Evolutionary conservation across 2,797 vertebrate genomes (phyloP).

Genomic region (Rhincodon typus): DNA sequence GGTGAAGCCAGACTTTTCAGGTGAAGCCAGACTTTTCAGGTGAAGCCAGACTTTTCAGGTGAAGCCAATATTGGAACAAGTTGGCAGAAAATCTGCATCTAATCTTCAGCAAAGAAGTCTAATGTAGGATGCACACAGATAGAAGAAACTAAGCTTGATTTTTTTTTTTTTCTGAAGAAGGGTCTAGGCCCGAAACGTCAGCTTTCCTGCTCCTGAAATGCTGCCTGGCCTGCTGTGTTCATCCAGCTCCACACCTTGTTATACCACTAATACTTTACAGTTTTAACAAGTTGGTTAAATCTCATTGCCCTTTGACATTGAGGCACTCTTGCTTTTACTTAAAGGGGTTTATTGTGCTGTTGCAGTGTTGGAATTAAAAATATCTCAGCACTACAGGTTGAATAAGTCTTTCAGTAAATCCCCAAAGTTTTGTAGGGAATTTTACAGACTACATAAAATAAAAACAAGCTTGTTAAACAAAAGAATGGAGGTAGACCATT

Average conservation of each 20-base stretch:
- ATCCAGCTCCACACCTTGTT: no score
- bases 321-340: neutral
- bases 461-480: neutral
- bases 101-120: neutral
- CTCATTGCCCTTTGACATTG: neutral
- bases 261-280: neutral
- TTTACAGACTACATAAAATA: neutral
- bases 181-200: no score
- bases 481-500: neutral
- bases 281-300: neutral
- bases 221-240: no score
- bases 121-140: no score
- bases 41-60: neutral
- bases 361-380: neutral
- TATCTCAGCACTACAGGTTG: neutral
- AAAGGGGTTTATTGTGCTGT: neutral
- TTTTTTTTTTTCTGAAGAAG: no score
- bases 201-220: no score
- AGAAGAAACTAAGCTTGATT: neutral
- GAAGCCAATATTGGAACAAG: neutral
- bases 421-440: neutral
- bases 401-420: no score
- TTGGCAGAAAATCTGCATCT: neutral
- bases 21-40: neutral
- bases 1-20: neutral